Evolutionary conservation across 2,113 vertebrate genomes (phyloP).

Genomic region (Typhlomys cinereus): DNA sequence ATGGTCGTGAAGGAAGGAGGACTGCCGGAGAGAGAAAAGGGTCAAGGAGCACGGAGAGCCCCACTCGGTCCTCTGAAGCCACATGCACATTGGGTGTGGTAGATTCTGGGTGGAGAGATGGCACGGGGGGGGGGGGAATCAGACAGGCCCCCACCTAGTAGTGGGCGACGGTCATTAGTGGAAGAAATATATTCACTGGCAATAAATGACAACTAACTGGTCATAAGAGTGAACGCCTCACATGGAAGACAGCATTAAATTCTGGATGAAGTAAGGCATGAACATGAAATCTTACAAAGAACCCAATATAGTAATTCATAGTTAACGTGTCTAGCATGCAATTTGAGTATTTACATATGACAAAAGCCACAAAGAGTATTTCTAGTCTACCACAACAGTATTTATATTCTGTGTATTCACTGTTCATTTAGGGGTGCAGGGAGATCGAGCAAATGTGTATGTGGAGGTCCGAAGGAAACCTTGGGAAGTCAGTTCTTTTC

Average conservation of each 20-base stretch:
- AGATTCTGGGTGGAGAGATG: no score
- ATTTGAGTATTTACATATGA: background rate
- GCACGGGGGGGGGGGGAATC: no score
- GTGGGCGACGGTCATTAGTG: no score
- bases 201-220: background rate
- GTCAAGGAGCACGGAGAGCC: rapidly evolving
- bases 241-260: background rate
- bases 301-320: background rate
- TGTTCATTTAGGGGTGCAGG: no score
- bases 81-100: background rate
- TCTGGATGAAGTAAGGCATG: background rate
- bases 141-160: no score
- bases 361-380: background rate
- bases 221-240: background rate
- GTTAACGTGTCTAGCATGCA: background rate
- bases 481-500: no score
- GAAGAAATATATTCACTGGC: no score
- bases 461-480: no score
- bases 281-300: background rate
- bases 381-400: no score
- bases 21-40: background rate
- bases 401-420: no score
- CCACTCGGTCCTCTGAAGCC: rapidly evolving
- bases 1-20: background rate
- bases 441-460: no score